Conservation (phyloP, 2,888 invertebrate genomes). For the Doris montereyensis region DNA sequence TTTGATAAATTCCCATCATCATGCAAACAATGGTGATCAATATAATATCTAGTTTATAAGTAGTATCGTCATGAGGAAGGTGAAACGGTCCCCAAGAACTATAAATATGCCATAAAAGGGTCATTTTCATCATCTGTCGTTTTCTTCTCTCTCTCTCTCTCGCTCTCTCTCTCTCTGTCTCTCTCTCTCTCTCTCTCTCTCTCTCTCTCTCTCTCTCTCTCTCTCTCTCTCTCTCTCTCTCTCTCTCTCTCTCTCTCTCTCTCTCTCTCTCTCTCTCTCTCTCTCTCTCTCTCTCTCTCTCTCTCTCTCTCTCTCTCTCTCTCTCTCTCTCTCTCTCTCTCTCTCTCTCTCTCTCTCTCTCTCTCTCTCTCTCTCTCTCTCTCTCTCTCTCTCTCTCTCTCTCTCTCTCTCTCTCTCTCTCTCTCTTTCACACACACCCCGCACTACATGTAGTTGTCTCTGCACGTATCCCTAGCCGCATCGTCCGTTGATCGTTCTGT, state of each 20-base stretch:
- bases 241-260: not conserved
- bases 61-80: too few relatives aligned
- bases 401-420: not conserved
- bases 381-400: not conserved
- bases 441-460: too few relatives aligned
- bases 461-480: too few relatives aligned
- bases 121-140: not conserved
- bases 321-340: not conserved
- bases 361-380: not conserved
- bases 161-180: not conserved
- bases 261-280: not conserved
- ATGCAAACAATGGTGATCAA: too few relatives aligned
- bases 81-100: too few relatives aligned
- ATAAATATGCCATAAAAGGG: too few relatives aligned
- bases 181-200: not conserved
- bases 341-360: not conserved
- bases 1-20: too few relatives aligned
- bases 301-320: not conserved
- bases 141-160: not conserved
- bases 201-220: not conserved
- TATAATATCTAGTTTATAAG: too few relatives aligned
- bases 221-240: not conserved
- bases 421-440: too few relatives aligned
- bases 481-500: too few relatives aligned
- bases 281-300: not conserved